A percentile compares a stretch with the other conserved stretches of the same genome.
Conservation (phyloP, 2,797 vertebrate genomes). For the Babyrousa celebensis region DNA sequence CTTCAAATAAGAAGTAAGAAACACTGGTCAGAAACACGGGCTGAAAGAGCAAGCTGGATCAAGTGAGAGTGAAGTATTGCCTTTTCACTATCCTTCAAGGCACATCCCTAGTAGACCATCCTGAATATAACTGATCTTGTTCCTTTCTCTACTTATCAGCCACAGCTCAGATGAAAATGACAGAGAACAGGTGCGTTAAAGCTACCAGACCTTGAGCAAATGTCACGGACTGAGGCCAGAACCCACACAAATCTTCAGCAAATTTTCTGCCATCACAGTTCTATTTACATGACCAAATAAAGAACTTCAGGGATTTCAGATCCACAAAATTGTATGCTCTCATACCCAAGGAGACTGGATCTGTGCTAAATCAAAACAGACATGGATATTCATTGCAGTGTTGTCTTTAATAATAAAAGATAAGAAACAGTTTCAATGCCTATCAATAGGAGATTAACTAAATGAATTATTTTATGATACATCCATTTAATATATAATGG, state of each 20-base stretch:
- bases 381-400: neutral
- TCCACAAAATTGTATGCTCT: constrained; percentile 4
- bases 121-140: neutral
- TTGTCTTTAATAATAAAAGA: constrained; percentile 46
- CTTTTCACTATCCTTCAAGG: neutral
- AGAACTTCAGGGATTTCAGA: constrained; percentile 14
- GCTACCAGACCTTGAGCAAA: constrained; percentile 4
- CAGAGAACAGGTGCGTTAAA: neutral
- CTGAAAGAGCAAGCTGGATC: neutral
- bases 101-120: neutral
- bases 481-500: neutral
- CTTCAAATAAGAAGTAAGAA: constrained; percentile 62
- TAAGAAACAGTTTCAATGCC: neutral
- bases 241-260: constrained; percentile 18
- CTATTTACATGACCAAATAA: neutral
- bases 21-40: neutral
- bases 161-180: constrained; percentile 54
- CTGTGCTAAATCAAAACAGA: constrained; percentile 34
- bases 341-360: neutral
- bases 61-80: neutral
- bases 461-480: neutral
- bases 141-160: constrained; percentile 31
- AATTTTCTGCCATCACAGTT: neutral
- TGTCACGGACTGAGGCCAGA: constrained; percentile 38
- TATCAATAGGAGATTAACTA: neutral